Evolutionary conservation across 1,140 invertebrate genomes (phyloP).

Genomic region (fruit fly (Drosophila melanogaster)): DNA sequence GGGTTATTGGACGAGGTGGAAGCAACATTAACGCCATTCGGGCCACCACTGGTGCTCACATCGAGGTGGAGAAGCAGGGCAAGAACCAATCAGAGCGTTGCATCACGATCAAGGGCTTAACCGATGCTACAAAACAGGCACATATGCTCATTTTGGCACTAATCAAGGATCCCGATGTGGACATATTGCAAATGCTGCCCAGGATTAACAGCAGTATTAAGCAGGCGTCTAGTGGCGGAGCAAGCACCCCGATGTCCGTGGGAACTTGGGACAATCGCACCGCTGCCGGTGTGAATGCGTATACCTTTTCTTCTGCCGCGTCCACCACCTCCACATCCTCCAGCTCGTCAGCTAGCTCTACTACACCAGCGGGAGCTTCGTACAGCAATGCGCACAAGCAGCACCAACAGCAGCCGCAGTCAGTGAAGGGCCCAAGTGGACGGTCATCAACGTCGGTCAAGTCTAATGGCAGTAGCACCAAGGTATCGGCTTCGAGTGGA

Average conservation of each 20-base stretch:
- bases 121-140: conserved; percentile 95
- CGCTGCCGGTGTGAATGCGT: conserved; percentile 38
- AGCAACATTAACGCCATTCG: conserved; percentile 99
- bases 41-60: conserved; percentile 96
- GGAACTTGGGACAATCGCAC: conserved; percentile 83
- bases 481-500: conserved; percentile 29
- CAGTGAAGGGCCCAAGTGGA: conserved; percentile 55
- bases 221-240: conserved; percentile 76
- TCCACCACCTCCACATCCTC: conserved; percentile 75
- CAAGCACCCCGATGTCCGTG: conserved; percentile 57
- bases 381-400: conserved; percentile 81
- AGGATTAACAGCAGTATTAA: conserved; percentile 87
- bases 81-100: conserved; percentile 97
- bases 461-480: conserved; percentile 54
- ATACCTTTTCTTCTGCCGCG: conserved; percentile 63
- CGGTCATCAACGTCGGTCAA: conserved; percentile 41
- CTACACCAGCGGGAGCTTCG: conserved; percentile 44
- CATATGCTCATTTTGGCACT: conserved; percentile 93
- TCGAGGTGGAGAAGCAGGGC: conserved; percentile 98
- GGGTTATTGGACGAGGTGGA: conserved; percentile 97
- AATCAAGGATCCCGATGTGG: conserved; percentile 96
- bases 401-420: conserved; percentile 68
- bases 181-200: conserved; percentile 93
- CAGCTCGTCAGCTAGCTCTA: conserved; percentile 69
- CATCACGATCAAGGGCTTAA: conserved; percentile 97